Evolutionary conservation across 2,888 invertebrate genomes (phyloP).

Genomic region (Aphidoletes aphidimyza): DNA sequence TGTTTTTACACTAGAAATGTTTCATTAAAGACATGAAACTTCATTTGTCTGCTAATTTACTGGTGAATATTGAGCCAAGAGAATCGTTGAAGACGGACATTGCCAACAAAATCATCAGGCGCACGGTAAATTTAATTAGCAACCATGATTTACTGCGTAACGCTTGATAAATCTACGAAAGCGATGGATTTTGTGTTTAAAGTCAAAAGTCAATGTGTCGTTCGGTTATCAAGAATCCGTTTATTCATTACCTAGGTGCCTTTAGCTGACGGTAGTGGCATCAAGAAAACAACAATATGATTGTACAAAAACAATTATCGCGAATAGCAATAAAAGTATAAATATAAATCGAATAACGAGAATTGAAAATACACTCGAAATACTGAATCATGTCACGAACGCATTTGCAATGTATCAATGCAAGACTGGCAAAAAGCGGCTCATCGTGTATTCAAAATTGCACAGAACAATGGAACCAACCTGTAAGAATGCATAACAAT

Average conservation of each 20-base stretch:
- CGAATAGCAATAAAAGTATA: not conserved
- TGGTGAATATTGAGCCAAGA: too few species aligned
- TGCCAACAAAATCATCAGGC: not conserved
- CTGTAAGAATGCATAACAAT: not conserved
- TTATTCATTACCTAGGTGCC: not conserved
- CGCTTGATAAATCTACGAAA: too few species aligned
- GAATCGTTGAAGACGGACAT: too few species aligned
- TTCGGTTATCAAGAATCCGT: not conserved
- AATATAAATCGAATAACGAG: not conserved
- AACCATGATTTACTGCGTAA: not conserved
- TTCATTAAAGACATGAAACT: too few species aligned
- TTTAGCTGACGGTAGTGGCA: not conserved
- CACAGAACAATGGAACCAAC: not conserved
- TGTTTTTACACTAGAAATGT: too few species aligned
- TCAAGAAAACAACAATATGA: not conserved
- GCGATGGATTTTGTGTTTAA: not conserved
- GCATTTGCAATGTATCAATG: not conserved
- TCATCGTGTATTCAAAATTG: not conserved
- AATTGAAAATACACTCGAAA: not conserved
- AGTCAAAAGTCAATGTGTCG: constrained; percentile 40
- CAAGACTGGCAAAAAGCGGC: not conserved
- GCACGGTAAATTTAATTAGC: constrained; percentile 14
- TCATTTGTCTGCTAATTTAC: too few species aligned
- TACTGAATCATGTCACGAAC: constrained; percentile 13
- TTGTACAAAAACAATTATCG: not conserved